Conservation (phyloP, 1,140 invertebrate species). For the Arion vulgaris region DNA sequence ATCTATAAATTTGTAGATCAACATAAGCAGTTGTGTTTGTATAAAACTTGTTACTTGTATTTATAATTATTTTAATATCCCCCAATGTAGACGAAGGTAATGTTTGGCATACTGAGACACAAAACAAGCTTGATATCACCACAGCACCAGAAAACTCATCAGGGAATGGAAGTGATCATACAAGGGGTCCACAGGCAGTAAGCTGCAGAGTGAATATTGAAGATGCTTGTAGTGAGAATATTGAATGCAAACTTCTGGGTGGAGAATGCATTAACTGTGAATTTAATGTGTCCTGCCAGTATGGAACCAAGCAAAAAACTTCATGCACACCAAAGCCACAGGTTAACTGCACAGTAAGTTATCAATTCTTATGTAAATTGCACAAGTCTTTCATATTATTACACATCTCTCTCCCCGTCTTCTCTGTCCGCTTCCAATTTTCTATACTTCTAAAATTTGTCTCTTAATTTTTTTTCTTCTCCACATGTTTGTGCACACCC, state of each 20-base stretch:
- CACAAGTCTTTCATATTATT: too few relatives aligned
- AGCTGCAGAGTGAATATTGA: conserved; percentile 26
- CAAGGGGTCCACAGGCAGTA: not conserved
- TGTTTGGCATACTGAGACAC: not conserved
- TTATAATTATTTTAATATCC: too few relatives aligned
- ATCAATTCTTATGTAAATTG: not conserved
- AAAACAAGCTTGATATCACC: not conserved
- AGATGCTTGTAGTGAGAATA: conserved; percentile 52
- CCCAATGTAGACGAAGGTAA: not conserved
- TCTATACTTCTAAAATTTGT: too few relatives aligned
- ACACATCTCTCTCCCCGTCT: too few relatives aligned
- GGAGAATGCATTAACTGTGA: conserved; percentile 58
- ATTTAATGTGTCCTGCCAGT: conserved; percentile 56
- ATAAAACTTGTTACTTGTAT: too few relatives aligned
- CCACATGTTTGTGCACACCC: too few relatives aligned
- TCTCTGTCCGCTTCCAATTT: too few relatives aligned
- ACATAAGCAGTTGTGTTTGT: too few relatives aligned
- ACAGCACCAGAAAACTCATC: not conserved
- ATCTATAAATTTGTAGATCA: too few relatives aligned
- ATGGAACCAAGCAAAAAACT: conserved; percentile 51
- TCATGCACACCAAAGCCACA: conserved; percentile 51
- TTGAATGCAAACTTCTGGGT: conserved; percentile 51
- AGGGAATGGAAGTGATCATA: not conserved
- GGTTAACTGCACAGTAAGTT: conserved; percentile 58
- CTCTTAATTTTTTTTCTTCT: too few relatives aligned